Conservation (phyloP, 2,797 vertebrate species). For the Takifugu rubripes region DNA sequence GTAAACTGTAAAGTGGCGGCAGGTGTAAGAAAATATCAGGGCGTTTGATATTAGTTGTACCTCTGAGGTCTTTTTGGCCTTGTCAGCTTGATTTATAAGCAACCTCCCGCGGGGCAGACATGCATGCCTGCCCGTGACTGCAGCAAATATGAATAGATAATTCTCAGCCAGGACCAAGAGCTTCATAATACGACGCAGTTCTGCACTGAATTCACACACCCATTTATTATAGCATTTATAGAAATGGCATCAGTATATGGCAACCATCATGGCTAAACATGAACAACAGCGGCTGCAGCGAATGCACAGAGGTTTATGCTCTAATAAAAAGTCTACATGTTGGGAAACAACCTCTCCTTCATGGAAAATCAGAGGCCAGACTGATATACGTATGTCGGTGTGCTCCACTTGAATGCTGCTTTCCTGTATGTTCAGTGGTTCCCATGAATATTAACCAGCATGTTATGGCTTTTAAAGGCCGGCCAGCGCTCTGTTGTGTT, state of each 20-base stretch:
- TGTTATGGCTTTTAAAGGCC: slow-evolving; percentile 17
- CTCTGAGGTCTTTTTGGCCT: not conserved
- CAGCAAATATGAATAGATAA: not conserved
- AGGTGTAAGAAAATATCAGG: not conserved
- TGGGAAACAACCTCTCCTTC: slow-evolving; percentile 8
- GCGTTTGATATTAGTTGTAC: not conserved
- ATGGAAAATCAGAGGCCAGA: slow-evolving; percentile 24
- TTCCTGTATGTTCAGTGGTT: slow-evolving; percentile 23
- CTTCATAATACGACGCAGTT: too few species aligned
- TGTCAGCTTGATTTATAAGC: not conserved
- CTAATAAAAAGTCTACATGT: slow-evolving; percentile 30
- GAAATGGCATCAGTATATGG: too few species aligned
- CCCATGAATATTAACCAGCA: slow-evolving; percentile 48
- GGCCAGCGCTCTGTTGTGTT: slow-evolving; percentile 29
- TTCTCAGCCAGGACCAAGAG: slow-evolving; percentile 16
- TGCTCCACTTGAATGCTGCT: slow-evolving; percentile 16
- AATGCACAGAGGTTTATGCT: slow-evolving; percentile 37
- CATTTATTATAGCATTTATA: too few species aligned
- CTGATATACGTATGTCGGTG: slow-evolving; percentile 28
- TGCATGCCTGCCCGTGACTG: not conserved
- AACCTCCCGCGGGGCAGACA: not conserved
- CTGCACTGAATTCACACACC: too few species aligned
- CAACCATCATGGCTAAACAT: too few species aligned
- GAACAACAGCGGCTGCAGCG: slow-evolving; percentile 9
- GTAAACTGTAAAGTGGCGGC: not conserved